A percentile compares a stretch with the other conserved stretches of the same genome.
These are phyloP conservation scores for Microhierax caerulescens DNA, from an alignment of 2,797 vertebrate genomes.

Conservation along the genomic window DNA sequence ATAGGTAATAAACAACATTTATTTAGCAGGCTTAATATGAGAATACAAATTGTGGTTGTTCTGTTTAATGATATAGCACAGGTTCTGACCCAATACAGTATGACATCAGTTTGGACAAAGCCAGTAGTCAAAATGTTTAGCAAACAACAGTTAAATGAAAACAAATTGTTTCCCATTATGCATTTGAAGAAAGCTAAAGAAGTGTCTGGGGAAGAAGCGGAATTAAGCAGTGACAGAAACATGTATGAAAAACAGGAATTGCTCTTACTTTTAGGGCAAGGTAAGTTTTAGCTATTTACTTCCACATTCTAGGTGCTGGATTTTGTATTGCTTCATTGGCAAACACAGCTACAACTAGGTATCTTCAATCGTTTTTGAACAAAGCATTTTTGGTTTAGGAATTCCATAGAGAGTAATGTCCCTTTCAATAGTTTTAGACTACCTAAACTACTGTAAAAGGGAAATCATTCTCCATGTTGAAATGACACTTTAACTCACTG, in stretches of 20 bases:
- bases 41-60: neutral
- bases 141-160: neutral
- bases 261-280: neutral
- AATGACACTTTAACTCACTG: neutral
- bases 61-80: neutral
- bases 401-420: neutral
- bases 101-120: neutral
- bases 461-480: neutral
- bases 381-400: neutral
- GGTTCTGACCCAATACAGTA: neutral
- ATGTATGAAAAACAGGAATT: neutral
- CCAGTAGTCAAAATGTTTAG: neutral
- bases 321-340: neutral
- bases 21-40: neutral
- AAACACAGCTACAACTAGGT: neutral
- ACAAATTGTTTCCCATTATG: neutral
- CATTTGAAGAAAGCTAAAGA: neutral
- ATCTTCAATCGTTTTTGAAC: neutral
- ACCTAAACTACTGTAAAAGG: neutral
- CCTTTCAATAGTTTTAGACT: neutral
- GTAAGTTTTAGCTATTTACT: neutral
- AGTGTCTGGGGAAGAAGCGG: neutral
- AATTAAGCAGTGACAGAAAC: neutral
- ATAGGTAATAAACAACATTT: neutral
- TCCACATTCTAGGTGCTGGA: neutral